These are phyloP conservation scores for Grammomys surdaster DNA, from an alignment of 2,113 vertebrate species.

Conservation along the genomic window DNA sequence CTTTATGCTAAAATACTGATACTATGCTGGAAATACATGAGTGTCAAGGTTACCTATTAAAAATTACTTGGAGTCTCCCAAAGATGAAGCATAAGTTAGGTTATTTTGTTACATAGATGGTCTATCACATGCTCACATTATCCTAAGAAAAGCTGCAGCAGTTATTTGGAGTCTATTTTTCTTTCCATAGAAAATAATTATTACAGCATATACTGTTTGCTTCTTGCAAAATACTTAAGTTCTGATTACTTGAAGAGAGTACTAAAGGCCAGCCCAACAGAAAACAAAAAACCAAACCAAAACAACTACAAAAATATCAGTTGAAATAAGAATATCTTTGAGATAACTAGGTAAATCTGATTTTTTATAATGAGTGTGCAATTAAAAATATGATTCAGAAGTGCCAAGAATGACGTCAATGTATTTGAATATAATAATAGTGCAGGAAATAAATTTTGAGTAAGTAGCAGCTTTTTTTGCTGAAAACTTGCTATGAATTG, in stretches of 20 bases:
- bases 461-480: background rate
- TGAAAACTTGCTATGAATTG: background rate
- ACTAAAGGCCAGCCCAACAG: conserved; percentile 12
- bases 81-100: background rate
- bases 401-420: background rate
- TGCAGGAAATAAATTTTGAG: background rate
- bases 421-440: background rate
- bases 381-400: background rate
- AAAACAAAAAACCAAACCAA: background rate
- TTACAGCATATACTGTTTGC: background rate
- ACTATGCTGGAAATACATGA: conserved; percentile 19
- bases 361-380: background rate
- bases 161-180: background rate
- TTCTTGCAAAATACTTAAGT: background rate
- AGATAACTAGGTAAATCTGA: conserved; percentile 26
- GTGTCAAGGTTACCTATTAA: background rate
- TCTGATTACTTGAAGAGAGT: conserved; percentile 17
- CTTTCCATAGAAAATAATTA: background rate
- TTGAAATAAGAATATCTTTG: background rate
- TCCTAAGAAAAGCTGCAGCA: background rate
- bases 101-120: background rate
- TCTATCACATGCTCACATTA: background rate
- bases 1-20: conserved; percentile 21
- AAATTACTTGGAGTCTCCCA: background rate
- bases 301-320: background rate